Percentiles rank a stretch among this genome's conserved stretches.
Conservation (phyloP, 2,113 vertebrate genomes). For the Tyrannus savana region DNA sequence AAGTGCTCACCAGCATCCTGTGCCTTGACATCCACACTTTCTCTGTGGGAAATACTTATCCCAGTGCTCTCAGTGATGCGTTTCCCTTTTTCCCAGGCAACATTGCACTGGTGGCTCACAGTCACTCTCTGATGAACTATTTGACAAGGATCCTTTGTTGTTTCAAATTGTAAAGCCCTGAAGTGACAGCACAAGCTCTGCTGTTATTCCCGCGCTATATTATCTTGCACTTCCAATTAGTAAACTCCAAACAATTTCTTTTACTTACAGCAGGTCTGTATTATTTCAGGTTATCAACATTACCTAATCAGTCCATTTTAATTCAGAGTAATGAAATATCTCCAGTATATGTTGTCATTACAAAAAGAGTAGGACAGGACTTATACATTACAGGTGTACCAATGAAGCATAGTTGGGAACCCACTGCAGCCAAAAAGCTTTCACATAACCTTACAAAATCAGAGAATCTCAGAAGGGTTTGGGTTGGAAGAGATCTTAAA, state of each 20-base stretch:
- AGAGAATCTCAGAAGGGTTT: background rate
- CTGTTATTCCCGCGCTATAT: background rate
- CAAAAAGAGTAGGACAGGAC: background rate
- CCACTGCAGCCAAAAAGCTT: background rate
- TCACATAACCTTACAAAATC: background rate
- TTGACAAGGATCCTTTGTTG: background rate
- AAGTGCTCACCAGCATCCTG: background rate
- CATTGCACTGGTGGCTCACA: background rate
- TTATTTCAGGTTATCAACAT: background rate
- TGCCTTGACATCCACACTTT: background rate
- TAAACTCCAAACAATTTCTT: background rate
- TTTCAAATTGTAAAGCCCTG: background rate
- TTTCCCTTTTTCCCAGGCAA: background rate
- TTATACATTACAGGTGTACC: background rate
- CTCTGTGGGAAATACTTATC: accelerated
- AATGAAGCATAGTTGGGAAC: background rate
- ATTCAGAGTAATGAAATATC: background rate
- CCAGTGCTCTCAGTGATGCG: background rate
- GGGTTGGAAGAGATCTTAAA: background rate
- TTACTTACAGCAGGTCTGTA: background rate
- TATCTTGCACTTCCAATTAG: background rate
- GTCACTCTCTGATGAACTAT: background rate
- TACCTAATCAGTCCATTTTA: background rate
- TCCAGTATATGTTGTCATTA: background rate
- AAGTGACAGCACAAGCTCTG: background rate